phyloP scores from a whole-genome alignment of 2,113 vertebrate species.

The Gobiocypris rarus region DNA sequence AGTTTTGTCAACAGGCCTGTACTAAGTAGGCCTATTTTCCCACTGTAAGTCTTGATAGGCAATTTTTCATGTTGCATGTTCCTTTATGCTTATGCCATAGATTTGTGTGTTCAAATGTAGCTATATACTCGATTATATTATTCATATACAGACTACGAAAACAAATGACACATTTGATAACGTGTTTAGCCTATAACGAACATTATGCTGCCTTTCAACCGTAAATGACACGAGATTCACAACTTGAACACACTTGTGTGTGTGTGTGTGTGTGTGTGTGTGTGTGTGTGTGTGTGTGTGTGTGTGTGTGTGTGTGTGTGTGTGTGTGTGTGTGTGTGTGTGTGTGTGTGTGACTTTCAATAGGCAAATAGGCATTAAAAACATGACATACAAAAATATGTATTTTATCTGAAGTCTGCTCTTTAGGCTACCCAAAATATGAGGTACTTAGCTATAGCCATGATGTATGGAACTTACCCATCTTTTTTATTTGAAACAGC shows the following conservation, averaged over 20 bases:
- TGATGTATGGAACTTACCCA: not conserved
- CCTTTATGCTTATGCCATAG: not conserved
- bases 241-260: not conserved
- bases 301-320: not conserved
- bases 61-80: too few relatives aligned
- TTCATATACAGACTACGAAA: not conserved
- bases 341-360: not conserved
- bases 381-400: not conserved
- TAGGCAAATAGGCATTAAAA: not conserved
- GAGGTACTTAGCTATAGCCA: not conserved
- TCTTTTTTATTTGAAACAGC: not conserved
- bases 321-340: not conserved
- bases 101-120: not conserved
- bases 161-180: not conserved
- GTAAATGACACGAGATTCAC: not conserved
- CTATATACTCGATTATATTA: not conserved
- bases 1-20: not conserved
- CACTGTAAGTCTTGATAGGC: not conserved
- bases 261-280: not conserved
- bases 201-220: not conserved
- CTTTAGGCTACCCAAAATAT: not conserved
- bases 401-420: not conserved
- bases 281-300: not conserved
- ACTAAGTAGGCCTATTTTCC: not conserved
- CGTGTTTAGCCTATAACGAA: not conserved